Evolutionary conservation across 2,888 invertebrate genomes (phyloP), one percentile per base, ranked within the genome.

Genomic region (Cerceris ruficornis): DNA sequence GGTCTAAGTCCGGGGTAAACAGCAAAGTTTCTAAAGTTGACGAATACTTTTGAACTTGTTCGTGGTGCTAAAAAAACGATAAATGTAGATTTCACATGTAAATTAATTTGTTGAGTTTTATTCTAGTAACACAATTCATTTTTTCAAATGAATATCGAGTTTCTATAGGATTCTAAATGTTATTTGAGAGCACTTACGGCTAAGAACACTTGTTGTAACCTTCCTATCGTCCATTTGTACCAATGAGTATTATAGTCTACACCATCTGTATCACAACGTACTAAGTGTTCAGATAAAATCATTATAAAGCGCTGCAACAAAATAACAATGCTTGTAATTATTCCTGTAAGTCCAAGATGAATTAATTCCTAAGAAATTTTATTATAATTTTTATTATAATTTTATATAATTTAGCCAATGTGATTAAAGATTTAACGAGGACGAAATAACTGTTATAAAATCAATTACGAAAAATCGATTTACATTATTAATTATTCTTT

Each of bases 11-110:
- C 87, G 97, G 98, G 0, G 99, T 98, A 93, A 99, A 99, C 57
- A 99, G 95, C 59, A 99, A 94, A 0, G 98, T 98, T 92, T 99
- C 98, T 92, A 99, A 93, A 0, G 98, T 98, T 84, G 97, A 96
- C 92, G 98, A 98, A 94, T 98, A 99, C 91, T 98, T 98, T 93
- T 98, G 98, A 28, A 99, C 98, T 94, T 99, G 98, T 90, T 98
- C 98, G 92, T 98, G 97, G 93, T 99, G 98, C 98, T 99, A 94
- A 52, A 95, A 95, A 87, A 85, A 88, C 87, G 86, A 87, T 77
- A 83, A 82, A 69, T 67, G 58, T 46, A 54, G 46, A 60, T 15
- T n/a, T 70, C 6, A 59, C 28, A 39, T 2, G 2, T 0, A 61
- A 28, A 67, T 39, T 7, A 5, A 17, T 2, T 28, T 28, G 4